Base-by-base conservation (phyloP, 2,113 vertebrate genomes). In the Agapornis roseicollis region DNA sequence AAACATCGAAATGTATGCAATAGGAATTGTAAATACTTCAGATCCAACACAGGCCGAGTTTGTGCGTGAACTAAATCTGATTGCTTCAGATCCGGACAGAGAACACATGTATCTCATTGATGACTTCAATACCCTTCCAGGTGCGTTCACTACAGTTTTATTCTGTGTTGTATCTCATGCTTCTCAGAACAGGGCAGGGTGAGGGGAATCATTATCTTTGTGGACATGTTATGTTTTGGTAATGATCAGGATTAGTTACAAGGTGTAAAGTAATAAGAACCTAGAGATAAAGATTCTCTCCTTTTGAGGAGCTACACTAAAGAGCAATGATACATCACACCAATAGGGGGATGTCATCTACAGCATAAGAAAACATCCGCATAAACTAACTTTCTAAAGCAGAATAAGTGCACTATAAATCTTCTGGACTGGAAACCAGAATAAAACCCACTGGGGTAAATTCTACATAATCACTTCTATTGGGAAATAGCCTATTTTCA, bases 31-130 rank as follows among this genome's bases (percentile, higher is more conserved):
- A 73, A 99, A 99, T 74, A 98, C 98, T 24, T 98, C 98, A 46
- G 98, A 99, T 94, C 98, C 98, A 39, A 98, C 98, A 1, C 99
- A 99, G 89, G 69, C 41, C 2, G 98, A 99, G 93, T 99, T 99
- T 70, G 93, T 99, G 78, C 96, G 39, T 33, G 98, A 99, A 91
- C 98, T 99, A n/a, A 99, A 99, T 74, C 98, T 99, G 73, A 99
- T 99, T 46, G 99, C 99, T 47, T 99, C 99, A 8, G 98, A 99
- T 66, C 99, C 99, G 27, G 99, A 99, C 96, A 96, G 90, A 64
- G 98, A 99, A 81, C 99, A 99, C 88, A 98, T 99, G 98, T 99
- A 98, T 77, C 98, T 99, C 78, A 99, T 99, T 61, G 98, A 99
- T 96, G 99, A 99, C 96, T 99, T 99, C 90, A 99, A 99, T 80